Percentiles rank a stretch among this genome's conserved stretches.
Evolutionary conservation across 1,140 invertebrate genomes (phyloP).

Genomic region (Acromyrmex echinatior): DNA sequence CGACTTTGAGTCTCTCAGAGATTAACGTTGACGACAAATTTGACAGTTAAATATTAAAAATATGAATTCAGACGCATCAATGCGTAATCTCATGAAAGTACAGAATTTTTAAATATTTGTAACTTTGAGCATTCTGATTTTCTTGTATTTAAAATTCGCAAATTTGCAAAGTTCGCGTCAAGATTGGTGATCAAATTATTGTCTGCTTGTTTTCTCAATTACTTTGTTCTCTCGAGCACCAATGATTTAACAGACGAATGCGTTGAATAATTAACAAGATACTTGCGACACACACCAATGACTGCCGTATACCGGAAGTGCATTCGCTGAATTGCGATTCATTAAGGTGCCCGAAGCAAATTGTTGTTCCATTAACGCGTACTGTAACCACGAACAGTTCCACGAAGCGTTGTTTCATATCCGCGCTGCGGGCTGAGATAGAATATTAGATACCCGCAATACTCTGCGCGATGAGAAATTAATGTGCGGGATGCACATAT

Average conservation of each 20-base stretch:
- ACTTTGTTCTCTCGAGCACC: background rate
- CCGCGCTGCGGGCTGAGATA: background rate
- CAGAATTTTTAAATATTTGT: background rate
- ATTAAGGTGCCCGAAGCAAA: slow-evolving; percentile 37
- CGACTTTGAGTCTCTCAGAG: background rate
- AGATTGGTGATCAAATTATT: slow-evolving; percentile 17
- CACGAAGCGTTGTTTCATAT: background rate
- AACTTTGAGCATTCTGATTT: background rate
- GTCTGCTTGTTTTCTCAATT: slow-evolving; percentile 16
- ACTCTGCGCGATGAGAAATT: slow-evolving; percentile 27
- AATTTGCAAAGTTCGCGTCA: background rate
- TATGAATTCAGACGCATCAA: background rate
- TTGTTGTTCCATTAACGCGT: slow-evolving; percentile 32
- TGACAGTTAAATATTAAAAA: background rate
- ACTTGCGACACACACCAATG: background rate
- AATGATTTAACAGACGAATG: too few relatives aligned
- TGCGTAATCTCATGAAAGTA: background rate
- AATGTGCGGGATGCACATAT: background rate
- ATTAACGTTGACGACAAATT: background rate
- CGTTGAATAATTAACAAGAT: slow-evolving; percentile 37
- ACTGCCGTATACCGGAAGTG: background rate
- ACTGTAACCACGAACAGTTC: background rate
- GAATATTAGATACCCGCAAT: slow-evolving; percentile 15
- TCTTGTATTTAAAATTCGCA: background rate
- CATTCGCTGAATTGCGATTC: background rate